Evolutionary conservation across 2,113 vertebrate species (phyloP), one percentile per base, ranked within the genome.

Genomic region (Narcine bancroftii): DNA sequence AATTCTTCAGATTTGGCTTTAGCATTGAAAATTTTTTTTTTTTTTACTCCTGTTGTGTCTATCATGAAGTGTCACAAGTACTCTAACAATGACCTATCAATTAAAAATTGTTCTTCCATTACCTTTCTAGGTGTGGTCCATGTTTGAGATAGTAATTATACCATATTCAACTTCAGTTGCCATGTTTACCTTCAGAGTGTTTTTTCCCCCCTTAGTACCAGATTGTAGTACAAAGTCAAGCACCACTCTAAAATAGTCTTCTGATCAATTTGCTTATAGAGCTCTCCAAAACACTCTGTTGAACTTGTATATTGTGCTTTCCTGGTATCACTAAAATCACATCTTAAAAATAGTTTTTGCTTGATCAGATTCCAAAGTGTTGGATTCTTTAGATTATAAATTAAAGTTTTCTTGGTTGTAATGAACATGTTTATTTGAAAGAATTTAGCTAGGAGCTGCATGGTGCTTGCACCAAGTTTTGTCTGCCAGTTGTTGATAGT

Each of bases 401-500:
- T 21, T 36, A 69, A 91, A 71, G 63, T 33, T 65, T 91, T 36
- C 65, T 91, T 69, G 39, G 24, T 91, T 47, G 63, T 91, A 91
- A 91, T 91, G 47, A 29, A 47, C 39, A 91, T 69, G 29, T 10
- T 91, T 91, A 91, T 71, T 91, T 66, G 89, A 26, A 91, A 71
- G 6, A 39, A 47, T 69, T 39, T 47, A 21, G 15, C 53, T 36
- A 60, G 10, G 89, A 91, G 29, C 26, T 91, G 24, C 45, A 69
- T 91, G 42, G 1, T 69, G 42, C 65, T 69, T 36, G 39, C 65
- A 45, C 39, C 65, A 91, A 26, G 21, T 69, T n/a, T 33, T n/a
- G 39, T 45, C 65, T 15, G 65, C 63, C 65, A 42, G 39, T 96
- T 96, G 96, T 95, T 95, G 94, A 94, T 93, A 93, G 94, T 95